Base-by-base conservation (phyloP, 1,140 invertebrate genomes). In the Hirudo medicinalis region DNA sequence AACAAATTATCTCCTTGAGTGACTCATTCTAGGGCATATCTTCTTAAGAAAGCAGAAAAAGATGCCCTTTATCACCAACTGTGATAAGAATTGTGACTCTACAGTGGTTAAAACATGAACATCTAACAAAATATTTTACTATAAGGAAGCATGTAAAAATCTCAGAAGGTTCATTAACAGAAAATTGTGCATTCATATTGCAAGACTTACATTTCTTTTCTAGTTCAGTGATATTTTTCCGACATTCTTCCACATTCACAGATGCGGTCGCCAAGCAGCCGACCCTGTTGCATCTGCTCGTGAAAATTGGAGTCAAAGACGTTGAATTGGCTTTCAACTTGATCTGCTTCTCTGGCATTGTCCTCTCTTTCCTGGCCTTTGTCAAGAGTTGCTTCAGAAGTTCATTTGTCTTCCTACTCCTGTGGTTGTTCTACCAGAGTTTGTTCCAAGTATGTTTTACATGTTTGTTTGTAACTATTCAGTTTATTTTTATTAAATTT, bases 391-490 rank as follows among this genome's bases (percentile, higher is more conserved):
- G 55, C 17, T 76, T 76, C 32, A 72, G 80, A 54, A 78, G 79
- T 71, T 77, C 76, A 36, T 67, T 82, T 3, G 76, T 76, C 22
- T 90, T 89, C 80, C 82, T 84, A n/a, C 75, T 85, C 36, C 80
- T 91, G 19, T 91, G 89, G 89, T 81, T 86, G 29, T 79, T 89
- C 0, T 91, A 91, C 80, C 87, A 87, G 75, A 91, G 89, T 1
- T 75, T 91, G 2, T 89, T 87, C 75, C 87, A 90, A 83, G 86
- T 91, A 74, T 22, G 69, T 20, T n/a, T 32, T 22, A 2, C 9
- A 17, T 32, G 67, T 36, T 22, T 36, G n/a, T n/a, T n/a, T n/a
- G n/a, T n/a, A n/a, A n/a, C n/a, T n/a, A n/a, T n/a, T n/a, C n/a
- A n/a, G n/a, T n/a, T n/a, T n/a, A n/a, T n/a, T n/a, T n/a, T n/a